phyloP scores from a whole-genome alignment of 2,797 vertebrate genomes.

The Acrossocheilus wenchowensis region DNA sequence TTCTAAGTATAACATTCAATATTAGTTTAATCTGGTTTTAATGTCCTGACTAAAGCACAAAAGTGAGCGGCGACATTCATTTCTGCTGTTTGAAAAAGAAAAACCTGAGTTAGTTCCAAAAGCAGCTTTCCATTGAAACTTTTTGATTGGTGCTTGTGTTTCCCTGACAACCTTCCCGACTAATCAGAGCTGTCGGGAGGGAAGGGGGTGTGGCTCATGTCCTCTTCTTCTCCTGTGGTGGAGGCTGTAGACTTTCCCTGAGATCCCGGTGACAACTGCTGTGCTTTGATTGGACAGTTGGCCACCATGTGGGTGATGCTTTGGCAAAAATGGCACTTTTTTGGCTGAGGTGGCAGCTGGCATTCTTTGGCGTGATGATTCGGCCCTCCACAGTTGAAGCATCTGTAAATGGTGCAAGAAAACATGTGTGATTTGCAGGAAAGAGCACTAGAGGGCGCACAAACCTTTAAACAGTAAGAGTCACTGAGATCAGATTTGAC shows the following conservation, averaged over 20 bases:
- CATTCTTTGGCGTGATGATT: slow-evolving; percentile 95
- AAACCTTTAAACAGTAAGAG: background rate
- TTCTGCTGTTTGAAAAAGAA: slow-evolving; percentile 58
- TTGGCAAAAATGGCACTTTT: slow-evolving; percentile 95
- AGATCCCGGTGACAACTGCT: slow-evolving; percentile 80
- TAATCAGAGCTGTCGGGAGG: slow-evolving; percentile 73
- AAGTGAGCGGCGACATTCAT: slow-evolving; percentile 55
- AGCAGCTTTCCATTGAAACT: slow-evolving; percentile 64
- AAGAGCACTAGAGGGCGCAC: slow-evolving; percentile 63
- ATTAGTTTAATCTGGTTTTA: background rate
- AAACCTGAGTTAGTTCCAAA: slow-evolving; percentile 71
- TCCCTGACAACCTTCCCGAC: slow-evolving; percentile 56
- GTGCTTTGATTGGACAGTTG: slow-evolving; percentile 84
- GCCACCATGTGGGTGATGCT: slow-evolving; percentile 92
- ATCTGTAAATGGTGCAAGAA: slow-evolving; percentile 70
- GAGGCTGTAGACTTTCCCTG: slow-evolving; percentile 79
- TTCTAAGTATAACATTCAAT: background rate
- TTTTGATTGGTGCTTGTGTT: slow-evolving; percentile 62
- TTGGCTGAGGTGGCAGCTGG: slow-evolving; percentile 90
- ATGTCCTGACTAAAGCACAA: slow-evolving; percentile 1
- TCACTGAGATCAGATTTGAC: background rate
- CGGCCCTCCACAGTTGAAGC: slow-evolving; percentile 90
- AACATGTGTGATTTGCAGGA: background rate
- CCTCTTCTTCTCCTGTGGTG: slow-evolving; percentile 80
- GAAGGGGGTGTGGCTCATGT: slow-evolving; percentile 69